Evolutionary conservation across 2,113 vertebrate genomes (phyloP), one percentile per base, ranked within the genome.

Genomic region (Picathartes gymnocephalus): DNA sequence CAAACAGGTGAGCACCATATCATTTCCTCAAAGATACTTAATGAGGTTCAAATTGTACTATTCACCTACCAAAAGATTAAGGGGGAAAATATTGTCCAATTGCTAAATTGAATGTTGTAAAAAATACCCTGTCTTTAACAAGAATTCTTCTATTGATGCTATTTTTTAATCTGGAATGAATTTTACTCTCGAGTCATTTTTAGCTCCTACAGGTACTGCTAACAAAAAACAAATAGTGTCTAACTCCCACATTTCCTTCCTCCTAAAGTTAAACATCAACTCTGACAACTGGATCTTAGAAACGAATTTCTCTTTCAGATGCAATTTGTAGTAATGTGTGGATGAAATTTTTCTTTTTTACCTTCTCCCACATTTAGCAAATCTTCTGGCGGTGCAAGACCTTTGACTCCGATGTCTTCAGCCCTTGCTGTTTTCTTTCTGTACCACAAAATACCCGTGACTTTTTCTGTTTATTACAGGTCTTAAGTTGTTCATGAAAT

Each of bases 1-100:
- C 7, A 60, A 45, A 58, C 9, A 60, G 15, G 10, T 4, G 7
- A 87, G 5, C 7, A 44, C 8, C 2, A 0, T 15, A 39, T 1
- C 0, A 45, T 64, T 69, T 64, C 22, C 62, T 88, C 40, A 90
- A 54, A 50, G 35, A 14, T 27, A 50, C 7, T 28, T 78, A 45
- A 42, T 33, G 19, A 39, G 2, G 18, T 40, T 51, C 42, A 56
- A 72, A 69, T 16, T 69, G 8, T 58, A 28, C 16, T 60, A 58
- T 18, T 40, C 6, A 17, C 10, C 39, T 53, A 28, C 3, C 24
- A 44, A 86, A 78, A 66, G 22, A 6, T 66, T 31, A 47, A 71
- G 21, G 8, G 4, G 2, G 6, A n/a, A 80, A 80, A 76, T 48
- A 48, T 48, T 23, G 15, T 27, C 22, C 35, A 57, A 1, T 44